Conservation (phyloP, 1,140 invertebrate species). For the Papilio polytes region DNA sequence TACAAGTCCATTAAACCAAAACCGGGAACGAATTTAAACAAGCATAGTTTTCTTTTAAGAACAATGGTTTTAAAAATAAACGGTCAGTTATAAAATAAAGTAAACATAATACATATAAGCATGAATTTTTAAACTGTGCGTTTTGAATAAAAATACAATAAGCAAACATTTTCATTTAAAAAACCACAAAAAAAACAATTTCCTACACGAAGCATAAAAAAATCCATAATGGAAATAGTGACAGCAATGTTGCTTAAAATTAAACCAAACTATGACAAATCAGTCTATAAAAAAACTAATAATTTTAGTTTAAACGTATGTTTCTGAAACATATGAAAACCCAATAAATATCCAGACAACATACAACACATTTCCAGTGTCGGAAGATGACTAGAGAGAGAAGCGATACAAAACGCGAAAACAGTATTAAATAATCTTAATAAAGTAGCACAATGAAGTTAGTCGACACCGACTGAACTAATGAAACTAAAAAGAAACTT, state of each 20-base stretch:
- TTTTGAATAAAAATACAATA: neutral
- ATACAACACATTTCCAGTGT: conserved; percentile 63
- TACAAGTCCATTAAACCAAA: neutral
- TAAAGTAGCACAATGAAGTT: conserved; percentile 57
- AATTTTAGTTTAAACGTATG: neutral
- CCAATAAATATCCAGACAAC: conserved; percentile 41
- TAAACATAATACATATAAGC: neutral
- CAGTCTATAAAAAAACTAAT: neutral
- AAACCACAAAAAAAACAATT: neutral
- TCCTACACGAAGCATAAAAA: neutral
- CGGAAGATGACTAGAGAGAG: conserved; percentile 71
- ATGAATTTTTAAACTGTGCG: neutral
- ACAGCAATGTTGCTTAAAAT: neutral
- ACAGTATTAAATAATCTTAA: conserved; percentile 62
- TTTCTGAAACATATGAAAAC: conserved; percentile 25
- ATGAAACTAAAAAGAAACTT: conserved; percentile 55
- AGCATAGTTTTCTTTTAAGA: neutral
- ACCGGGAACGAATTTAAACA: neutral
- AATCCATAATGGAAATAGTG: neutral
- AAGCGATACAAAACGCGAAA: conserved; percentile 59
- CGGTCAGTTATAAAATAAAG: neutral
- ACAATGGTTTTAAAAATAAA: neutral
- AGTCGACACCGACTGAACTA: conserved; percentile 54
- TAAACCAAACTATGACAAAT: neutral
- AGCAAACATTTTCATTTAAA: neutral